These are phyloP conservation scores for Montipora efflorescens DNA, from an alignment of 64 coral and sea anemone genomes.

Conservation along the genomic window DNA sequence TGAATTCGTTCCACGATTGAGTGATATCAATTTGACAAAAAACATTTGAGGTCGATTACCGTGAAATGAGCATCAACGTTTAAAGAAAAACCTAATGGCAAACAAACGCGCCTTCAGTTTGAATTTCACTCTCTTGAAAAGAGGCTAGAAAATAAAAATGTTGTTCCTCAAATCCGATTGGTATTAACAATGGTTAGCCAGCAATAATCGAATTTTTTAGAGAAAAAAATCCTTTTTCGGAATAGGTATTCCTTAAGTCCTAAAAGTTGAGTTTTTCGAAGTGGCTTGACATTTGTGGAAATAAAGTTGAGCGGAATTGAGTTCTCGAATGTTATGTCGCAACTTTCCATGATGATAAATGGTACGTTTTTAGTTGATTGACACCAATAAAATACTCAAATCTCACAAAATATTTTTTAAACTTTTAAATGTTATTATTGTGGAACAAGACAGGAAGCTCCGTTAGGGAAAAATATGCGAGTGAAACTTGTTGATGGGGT, in stretches of 20 bases:
- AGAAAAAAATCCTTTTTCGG: too few species aligned
- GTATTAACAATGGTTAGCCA: too few species aligned
- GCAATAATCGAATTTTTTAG: too few species aligned
- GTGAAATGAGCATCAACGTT: neutral
- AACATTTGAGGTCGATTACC: neutral
- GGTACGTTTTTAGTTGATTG: too few species aligned
- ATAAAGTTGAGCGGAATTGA: too few species aligned
- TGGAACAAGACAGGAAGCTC: slow-evolving; percentile 38
- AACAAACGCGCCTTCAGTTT: neutral
- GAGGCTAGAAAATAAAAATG: neutral
- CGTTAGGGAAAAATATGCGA: slow-evolving; percentile 48
- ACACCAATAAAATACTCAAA: too few species aligned
- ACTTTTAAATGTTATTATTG: slow-evolving; percentile 16
- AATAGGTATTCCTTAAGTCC: too few species aligned
- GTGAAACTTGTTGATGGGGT: slow-evolving; percentile 5
- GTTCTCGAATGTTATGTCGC: too few species aligned
- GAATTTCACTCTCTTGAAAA: neutral
- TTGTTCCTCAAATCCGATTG: too few species aligned
- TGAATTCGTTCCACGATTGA: neutral
- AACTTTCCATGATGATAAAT: too few species aligned
- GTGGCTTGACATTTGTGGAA: too few species aligned
- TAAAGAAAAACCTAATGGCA: neutral
- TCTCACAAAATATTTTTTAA: neutral
- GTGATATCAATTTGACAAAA: neutral
- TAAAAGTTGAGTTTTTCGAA: too few species aligned